Percentiles rank a stretch among this genome's conserved stretches.
Conservation (phyloP, 2,113 vertebrate genomes). For the Promerops cafer region DNA sequence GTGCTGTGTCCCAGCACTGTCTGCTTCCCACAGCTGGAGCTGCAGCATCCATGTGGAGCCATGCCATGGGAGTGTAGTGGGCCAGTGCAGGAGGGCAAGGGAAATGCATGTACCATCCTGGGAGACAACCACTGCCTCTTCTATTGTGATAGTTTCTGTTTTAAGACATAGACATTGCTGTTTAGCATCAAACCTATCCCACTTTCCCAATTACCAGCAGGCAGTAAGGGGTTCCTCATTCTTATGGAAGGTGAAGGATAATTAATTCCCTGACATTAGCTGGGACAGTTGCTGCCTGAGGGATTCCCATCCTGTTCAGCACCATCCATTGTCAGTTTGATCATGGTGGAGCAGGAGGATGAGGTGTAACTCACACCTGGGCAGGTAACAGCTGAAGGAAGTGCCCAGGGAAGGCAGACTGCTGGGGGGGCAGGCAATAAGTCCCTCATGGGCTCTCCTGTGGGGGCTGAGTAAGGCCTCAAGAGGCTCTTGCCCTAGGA, state of each 20-base stretch:
- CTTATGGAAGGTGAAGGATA: background rate
- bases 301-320: background rate
- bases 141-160: background rate
- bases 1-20: background rate
- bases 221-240: background rate
- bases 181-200: background rate
- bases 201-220: background rate
- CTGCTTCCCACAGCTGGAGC: background rate
- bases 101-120: background rate
- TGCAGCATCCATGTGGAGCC: background rate
- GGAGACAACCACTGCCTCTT: background rate
- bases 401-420: background rate
- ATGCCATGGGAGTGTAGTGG: rapidly evolving
- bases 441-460: background rate
- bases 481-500: background rate
- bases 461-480: background rate
- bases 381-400: background rate
- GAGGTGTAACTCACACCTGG: background rate
- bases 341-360: background rate
- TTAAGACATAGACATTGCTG: background rate
- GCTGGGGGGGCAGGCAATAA: background rate
- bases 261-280: background rate
- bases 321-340: background rate
- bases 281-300: background rate
- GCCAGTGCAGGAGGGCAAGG: background rate